Conservation (phyloP, 2,797 vertebrate genomes). For the Acomys russatus region DNA sequence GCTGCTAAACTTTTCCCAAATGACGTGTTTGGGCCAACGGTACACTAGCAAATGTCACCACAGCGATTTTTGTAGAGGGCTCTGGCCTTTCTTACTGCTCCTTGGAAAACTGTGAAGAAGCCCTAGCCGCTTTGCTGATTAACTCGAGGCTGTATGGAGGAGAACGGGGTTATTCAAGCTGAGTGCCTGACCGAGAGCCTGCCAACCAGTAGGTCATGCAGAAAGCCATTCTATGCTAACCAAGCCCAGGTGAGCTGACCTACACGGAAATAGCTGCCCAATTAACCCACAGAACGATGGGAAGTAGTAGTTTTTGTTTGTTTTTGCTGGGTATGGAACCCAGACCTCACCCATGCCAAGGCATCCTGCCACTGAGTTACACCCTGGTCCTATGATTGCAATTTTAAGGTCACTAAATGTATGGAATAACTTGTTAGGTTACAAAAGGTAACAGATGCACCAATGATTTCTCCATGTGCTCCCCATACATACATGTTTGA, state of each 20-base stretch:
- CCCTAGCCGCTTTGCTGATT: not conserved
- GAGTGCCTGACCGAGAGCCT: not conserved
- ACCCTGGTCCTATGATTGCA: not conserved
- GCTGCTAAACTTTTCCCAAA: not conserved
- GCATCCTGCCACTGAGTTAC: not conserved
- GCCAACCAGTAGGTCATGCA: not conserved
- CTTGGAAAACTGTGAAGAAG: conserved; percentile 11
- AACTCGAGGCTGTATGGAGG: not conserved
- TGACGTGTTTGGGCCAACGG: not conserved
- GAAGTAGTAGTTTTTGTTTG: not conserved
- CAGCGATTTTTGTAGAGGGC: not conserved
- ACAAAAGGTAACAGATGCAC: not conserved
- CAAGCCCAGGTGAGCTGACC: not conserved
- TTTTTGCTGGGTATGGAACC: not conserved
- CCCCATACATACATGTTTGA: not conserved
- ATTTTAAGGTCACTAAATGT: not conserved
- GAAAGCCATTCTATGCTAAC: not conserved
- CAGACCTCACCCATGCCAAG: not conserved
- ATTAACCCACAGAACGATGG: not conserved
- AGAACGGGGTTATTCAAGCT: not conserved
- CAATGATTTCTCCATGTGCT: not conserved
- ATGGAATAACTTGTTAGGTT: not conserved
- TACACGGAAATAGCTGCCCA: not conserved
- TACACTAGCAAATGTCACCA: not conserved
- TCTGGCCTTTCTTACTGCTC: not conserved